phyloP scores from a whole-genome alignment of 2,888 invertebrate genomes.

The Bruchidius siliquastri region DNA sequence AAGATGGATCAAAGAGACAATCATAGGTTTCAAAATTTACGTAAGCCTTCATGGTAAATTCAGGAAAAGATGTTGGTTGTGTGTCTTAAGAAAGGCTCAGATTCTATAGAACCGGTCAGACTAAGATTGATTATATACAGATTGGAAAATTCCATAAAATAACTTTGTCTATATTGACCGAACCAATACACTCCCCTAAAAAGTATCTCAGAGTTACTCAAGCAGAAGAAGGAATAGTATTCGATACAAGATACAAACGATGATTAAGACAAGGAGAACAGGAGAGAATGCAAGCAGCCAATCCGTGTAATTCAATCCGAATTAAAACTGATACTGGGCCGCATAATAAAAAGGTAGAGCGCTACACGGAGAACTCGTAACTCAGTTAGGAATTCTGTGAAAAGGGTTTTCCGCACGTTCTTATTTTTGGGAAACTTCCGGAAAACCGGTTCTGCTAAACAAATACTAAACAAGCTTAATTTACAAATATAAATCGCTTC shows the following conservation, averaged over 20 bases:
- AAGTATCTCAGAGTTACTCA: conserved; percentile 14
- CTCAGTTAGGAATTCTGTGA: conserved; percentile 15
- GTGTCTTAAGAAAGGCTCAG: too few species aligned
- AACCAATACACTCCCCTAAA: not conserved
- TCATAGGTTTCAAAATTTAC: too few species aligned
- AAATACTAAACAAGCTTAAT: not conserved
- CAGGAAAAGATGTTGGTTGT: too few species aligned
- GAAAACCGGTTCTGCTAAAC: not conserved
- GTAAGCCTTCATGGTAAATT: too few species aligned
- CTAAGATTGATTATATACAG: too few species aligned
- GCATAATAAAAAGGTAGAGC: conserved; percentile 26
- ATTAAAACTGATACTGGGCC: conserved; percentile 27
- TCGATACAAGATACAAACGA: not conserved
- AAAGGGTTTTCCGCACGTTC: not conserved
- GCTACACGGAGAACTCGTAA: conserved; percentile 15
- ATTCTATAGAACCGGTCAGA: too few species aligned
- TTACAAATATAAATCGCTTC: not conserved
- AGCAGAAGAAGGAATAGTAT: conserved; percentile 25
- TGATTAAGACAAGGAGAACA: not conserved
- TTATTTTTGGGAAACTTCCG: not conserved
- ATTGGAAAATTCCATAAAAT: too few species aligned
- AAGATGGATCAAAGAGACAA: too few species aligned
- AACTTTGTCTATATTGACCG: not conserved
- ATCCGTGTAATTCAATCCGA: conserved; percentile 27
- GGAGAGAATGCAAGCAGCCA: conserved; percentile 16